Evolutionary conservation across 2,888 invertebrate genomes (phyloP), one percentile per base, ranked within the genome.

Genomic region (Philonicus albiceps): DNA sequence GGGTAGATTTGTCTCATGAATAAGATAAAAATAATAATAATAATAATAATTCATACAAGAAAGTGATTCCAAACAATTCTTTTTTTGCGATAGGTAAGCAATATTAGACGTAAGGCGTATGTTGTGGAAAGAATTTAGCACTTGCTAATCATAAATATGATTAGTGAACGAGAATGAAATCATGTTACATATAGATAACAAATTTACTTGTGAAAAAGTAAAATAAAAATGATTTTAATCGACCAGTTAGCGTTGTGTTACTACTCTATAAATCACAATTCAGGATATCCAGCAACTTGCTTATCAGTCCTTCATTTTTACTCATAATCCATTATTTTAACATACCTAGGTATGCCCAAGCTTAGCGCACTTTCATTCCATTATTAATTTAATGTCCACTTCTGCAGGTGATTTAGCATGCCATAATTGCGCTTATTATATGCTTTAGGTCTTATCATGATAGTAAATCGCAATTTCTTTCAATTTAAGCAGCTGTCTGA

Each of bases 391-490:
- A 55, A 78, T 40, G 40, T 31, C n/a, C 30, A 40, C 43, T 13
- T 49, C n/a, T 49, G 16, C 43, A n/a, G 4, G 43, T 49, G 43
- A 49, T 49, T 49, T 49, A 49, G 43, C 43, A 16, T 49, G 43
- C 43, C n/a, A 49, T 40, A 40, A 78, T 78, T 34, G 78, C n/a
- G 19, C 16, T n/a, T 31, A 74, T 74, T 74, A 74, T 30, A 8
- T 27, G 78, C 49, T 11, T 80, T 49, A 80, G 7, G 16, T 43
- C 34, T 40, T 76, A 40, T 40, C 76, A 37, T 40, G 30, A 31
- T n/a, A 80, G 22, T 11, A 53, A 53, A 53, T 53, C n/a, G 80
- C n/a, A 31, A 49, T 80, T 80, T 80, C 80, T 80, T 80, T 80
- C 49, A 80, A 22, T 80, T 80, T 53, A 80, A 80, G 27, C 53